A percentile compares a stretch with the other conserved stretches of the same genome.
Conservation (phyloP, 2,113 vertebrate species). For the Turnix velox region DNA sequence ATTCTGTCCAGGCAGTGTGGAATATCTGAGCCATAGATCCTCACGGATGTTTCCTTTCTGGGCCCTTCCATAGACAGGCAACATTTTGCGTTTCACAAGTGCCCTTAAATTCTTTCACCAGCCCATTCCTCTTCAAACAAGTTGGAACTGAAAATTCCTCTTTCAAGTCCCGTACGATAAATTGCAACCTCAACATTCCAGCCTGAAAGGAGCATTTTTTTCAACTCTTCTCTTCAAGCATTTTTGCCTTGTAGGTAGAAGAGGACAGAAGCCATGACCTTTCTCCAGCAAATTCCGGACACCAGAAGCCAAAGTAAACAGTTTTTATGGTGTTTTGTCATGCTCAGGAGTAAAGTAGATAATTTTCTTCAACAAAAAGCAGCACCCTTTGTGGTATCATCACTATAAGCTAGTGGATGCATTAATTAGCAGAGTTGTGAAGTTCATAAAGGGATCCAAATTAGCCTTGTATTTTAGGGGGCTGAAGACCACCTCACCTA, state of each 20-base stretch:
- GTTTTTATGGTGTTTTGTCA: not conserved
- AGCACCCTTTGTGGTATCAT: not conserved
- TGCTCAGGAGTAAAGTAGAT: not conserved
- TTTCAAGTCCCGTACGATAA: constrained; percentile 17
- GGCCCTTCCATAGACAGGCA: constrained; percentile 51
- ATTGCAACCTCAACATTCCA: constrained; percentile 39
- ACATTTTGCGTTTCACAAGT: constrained; percentile 57
- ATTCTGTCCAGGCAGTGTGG: constrained; percentile 56
- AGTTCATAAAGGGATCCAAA: not conserved
- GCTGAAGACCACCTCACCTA: not conserved
- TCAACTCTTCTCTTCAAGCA: not conserved
- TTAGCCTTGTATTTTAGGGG: not conserved
- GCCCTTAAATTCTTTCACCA: constrained; percentile 66
- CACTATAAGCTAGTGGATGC: not conserved
- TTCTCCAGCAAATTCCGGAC: not conserved
- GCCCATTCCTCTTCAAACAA: constrained; percentile 59
- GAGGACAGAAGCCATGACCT: constrained; percentile 10
- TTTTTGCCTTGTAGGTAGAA: constrained; percentile 24
- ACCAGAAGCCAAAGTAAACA: not conserved
- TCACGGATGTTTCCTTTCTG: constrained; percentile 61
- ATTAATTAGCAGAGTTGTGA: not conserved
- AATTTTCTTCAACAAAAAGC: not conserved
- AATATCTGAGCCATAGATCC: constrained; percentile 69
- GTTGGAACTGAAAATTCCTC: constrained; percentile 61
- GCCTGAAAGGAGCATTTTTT: constrained; percentile 50